A percentile compares a stretch with the other conserved stretches of the same genome.
These are phyloP conservation scores for Apogon hyalosoma DNA, from an alignment of 2,797 vertebrate genomes.

Conservation along the genomic window DNA sequence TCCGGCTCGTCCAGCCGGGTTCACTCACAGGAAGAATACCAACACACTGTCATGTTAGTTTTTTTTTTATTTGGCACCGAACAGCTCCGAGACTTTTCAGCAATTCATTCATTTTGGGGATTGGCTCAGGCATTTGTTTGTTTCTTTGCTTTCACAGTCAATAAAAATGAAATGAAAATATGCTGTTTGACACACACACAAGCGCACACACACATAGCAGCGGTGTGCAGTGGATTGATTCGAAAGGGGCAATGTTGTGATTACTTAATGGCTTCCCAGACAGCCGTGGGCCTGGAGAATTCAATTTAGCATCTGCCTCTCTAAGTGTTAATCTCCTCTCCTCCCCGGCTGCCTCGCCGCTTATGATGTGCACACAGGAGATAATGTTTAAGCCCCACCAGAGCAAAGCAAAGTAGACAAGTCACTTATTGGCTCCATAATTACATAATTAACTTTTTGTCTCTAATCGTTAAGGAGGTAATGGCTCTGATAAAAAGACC, in stretches of 20 bases:
- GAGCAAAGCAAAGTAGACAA: slow-evolving; percentile 95
- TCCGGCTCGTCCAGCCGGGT: not conserved
- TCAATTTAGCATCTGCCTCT: slow-evolving; percentile 92
- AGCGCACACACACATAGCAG: slow-evolving; percentile 81
- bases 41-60: no score
- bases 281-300: slow-evolving; percentile 90
- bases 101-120: slow-evolving; percentile 25
- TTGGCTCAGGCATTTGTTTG: slow-evolving; percentile 13
- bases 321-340: slow-evolving; percentile 90
- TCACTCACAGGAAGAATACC: no score
- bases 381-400: slow-evolving; percentile 93
- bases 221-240: slow-evolving; percentile 86
- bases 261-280: slow-evolving; percentile 94
- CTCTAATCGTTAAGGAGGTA: slow-evolving; percentile 97
- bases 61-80: no score
- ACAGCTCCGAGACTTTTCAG: no score
- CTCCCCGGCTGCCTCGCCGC: slow-evolving; percentile 85
- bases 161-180: slow-evolving; percentile 83
- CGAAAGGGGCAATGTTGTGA: slow-evolving; percentile 88
- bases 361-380: slow-evolving; percentile 90
- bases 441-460: slow-evolving; percentile 98
- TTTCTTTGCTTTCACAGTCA: slow-evolving; percentile 79
- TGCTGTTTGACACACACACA: slow-evolving; percentile 66
- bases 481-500: slow-evolving; percentile 95
- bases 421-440: slow-evolving; percentile 97